Conservation (phyloP, 2,113 vertebrate species). For the Corythoichthys intestinalis region DNA sequence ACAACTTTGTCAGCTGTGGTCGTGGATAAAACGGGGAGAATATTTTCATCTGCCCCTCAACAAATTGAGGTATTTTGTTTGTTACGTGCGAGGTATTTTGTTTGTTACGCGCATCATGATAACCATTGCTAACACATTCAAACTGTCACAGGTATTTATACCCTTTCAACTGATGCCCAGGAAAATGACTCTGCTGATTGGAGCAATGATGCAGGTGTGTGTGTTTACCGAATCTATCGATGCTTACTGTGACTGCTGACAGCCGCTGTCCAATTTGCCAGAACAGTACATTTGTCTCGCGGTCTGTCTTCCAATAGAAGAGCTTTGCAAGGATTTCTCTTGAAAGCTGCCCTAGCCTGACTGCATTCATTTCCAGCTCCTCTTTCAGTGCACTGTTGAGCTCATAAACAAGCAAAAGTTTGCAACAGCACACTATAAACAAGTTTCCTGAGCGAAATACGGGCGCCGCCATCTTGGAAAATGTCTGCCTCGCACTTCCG, state of each 20-base stretch:
- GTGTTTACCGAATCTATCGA: too few relatives aligned
- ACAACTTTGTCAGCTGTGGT: constrained; percentile 82
- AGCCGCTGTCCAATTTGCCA: constrained; percentile 13
- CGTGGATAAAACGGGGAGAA: constrained; percentile 75
- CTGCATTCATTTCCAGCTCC: constrained; percentile 24
- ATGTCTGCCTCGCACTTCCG: too few relatives aligned
- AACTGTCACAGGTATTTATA: constrained; percentile 82
- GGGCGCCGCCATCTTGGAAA: too few relatives aligned
- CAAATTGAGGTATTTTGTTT: constrained; percentile 81
- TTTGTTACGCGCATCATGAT: not conserved
- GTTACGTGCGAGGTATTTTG: too few relatives aligned
- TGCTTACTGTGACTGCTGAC: constrained; percentile 10
- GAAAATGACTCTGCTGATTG: constrained; percentile 85
- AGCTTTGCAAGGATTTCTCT: constrained; percentile 18
- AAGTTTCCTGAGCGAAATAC: too few relatives aligned
- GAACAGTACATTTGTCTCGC: constrained; percentile 15
- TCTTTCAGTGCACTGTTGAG: constrained; percentile 16
- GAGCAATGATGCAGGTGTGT: constrained; percentile 87
- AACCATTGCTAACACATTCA: not conserved
- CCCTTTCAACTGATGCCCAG: constrained; percentile 86
- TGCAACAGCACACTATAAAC: too few relatives aligned
- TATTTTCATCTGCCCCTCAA: constrained; percentile 80
- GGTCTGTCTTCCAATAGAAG: constrained; percentile 28
- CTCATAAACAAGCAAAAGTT: too few relatives aligned
- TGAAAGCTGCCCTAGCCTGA: constrained; percentile 14